Evolutionary conservation across 2,797 vertebrate species (phyloP).

Genomic region (Hirundo rustica): DNA sequence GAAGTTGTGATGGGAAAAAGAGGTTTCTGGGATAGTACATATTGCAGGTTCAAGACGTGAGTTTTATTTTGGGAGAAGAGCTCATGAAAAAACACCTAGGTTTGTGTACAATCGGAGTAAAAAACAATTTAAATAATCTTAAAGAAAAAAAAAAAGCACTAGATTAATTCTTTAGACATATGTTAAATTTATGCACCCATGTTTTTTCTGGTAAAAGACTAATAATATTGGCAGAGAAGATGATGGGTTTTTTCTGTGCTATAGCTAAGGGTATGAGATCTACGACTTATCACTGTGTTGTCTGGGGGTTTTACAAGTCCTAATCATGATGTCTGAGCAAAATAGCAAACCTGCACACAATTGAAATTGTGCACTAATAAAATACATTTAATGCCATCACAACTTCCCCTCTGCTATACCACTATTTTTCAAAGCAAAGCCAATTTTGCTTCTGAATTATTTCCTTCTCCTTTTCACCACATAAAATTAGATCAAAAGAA

Average conservation of each 20-base stretch:
- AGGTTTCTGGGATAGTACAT: neutral
- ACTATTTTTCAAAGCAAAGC: neutral
- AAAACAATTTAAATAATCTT: neutral
- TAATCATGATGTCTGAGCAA: neutral
- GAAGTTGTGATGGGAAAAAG: neutral
- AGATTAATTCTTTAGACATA: neutral
- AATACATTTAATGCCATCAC: neutral
- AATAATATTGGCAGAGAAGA: neutral
- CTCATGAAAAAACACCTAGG: neutral
- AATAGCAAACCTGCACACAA: neutral
- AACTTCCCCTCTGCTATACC: neutral
- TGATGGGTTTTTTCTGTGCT: rapidly evolving
- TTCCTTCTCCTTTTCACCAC: neutral
- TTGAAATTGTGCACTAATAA: neutral
- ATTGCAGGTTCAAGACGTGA: neutral
- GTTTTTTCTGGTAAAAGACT: neutral
- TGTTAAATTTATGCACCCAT: neutral
- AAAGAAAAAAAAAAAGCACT: neutral
- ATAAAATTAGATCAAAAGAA: neutral
- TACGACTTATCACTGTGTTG: neutral
- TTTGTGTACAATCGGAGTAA: neutral
- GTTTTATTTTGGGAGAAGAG: neutral
- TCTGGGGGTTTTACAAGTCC: neutral
- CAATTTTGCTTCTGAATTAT: neutral
- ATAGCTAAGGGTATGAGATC: neutral